Percentiles rank a stretch among this genome's conserved stretches.
These are phyloP conservation scores for Pseudomyrmex concolor DNA, from an alignment of 1,140 invertebrate genomes.

Conservation along the genomic window DNA sequence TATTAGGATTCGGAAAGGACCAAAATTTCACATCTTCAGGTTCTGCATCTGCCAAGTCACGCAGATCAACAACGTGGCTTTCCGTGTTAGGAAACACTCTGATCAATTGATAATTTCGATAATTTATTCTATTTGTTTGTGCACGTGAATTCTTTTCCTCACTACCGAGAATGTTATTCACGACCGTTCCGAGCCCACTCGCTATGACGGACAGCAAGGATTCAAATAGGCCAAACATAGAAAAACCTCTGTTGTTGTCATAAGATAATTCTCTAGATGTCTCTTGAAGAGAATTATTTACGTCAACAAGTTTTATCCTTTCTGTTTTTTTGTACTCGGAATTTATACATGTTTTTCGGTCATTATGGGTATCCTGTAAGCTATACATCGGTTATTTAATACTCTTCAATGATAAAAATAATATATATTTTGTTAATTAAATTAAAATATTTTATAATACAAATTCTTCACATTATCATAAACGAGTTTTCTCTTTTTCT, in stretches of 20 bases:
- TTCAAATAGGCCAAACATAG: conserved; percentile 77
- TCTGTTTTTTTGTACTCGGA: background rate
- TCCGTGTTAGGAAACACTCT: conserved; percentile 77
- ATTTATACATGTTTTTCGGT: background rate
- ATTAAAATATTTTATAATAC: background rate
- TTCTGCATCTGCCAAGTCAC: conserved; percentile 78
- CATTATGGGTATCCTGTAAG: conserved; percentile 15
- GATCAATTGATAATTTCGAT: conserved; percentile 81
- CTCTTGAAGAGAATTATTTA: conserved; percentile 1
- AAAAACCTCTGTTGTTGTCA: conserved; percentile 73
- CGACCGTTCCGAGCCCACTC: conserved; percentile 74
- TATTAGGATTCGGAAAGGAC: conserved; percentile 82
- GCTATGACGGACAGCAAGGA: conserved; percentile 74
- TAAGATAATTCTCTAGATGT: background rate
- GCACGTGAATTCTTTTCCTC: conserved; percentile 75
- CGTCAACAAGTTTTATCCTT: background rate
- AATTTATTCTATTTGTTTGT: conserved; percentile 73
- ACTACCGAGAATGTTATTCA: conserved; percentile 76
- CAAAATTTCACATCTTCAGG: conserved; percentile 86
- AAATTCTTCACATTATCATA: background rate
- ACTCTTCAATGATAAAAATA: background rate
- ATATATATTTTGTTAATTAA: background rate
- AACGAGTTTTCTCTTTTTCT: background rate
- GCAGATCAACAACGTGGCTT: conserved; percentile 76
- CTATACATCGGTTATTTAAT: conserved; percentile 8